These are phyloP conservation scores for Seriola dumerili DNA, from an alignment of 2,113 vertebrate genomes.

Conservation along the genomic window DNA sequence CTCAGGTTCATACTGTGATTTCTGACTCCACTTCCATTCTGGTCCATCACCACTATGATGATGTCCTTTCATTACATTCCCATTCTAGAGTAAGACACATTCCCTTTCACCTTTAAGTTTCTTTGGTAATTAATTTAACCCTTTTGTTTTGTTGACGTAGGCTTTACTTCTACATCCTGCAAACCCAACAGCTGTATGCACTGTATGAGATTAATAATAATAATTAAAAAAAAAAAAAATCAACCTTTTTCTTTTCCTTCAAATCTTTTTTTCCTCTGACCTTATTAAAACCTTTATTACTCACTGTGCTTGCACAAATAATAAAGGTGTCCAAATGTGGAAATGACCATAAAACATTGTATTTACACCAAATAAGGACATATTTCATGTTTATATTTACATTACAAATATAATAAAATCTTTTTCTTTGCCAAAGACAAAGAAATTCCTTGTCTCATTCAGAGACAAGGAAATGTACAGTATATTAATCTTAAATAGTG, in stretches of 20 bases:
- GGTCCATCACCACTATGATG: slow-evolving; percentile 4
- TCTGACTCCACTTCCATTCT: slow-evolving; percentile 8
- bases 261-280: neutral
- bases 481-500: no score
- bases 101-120: neutral
- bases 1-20: slow-evolving; percentile 35
- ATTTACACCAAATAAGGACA: neutral
- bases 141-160: no score
- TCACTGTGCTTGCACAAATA: neutral
- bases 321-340: neutral
- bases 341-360: neutral
- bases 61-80: neutral
- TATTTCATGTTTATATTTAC: no score
- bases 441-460: no score
- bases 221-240: no score
- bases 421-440: no score
- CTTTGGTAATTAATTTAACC: neutral
- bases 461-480: no score
- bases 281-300: neutral
- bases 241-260: no score
- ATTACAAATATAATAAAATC: no score
- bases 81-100: slow-evolving; percentile 66
- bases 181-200: no score
- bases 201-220: neutral
- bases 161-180: no score